Percentiles rank a stretch among this genome's conserved stretches.
Evolutionary conservation across 1,140 invertebrate species (phyloP).

Genomic region (Sitobion miscanthi): DNA sequence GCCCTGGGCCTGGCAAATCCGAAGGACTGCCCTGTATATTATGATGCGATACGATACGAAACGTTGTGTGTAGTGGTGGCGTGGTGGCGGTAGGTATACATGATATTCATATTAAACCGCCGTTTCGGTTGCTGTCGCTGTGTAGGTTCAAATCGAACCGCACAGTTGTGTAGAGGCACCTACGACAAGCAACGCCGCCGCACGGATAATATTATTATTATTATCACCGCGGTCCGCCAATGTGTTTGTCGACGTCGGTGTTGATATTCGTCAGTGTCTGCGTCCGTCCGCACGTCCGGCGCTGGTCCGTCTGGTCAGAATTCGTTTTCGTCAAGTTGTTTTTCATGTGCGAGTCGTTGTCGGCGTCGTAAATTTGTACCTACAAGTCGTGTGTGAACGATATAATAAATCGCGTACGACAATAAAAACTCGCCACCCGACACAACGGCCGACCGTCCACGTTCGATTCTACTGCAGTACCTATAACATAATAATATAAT

Average conservation of each 20-base stretch:
- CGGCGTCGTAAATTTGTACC: background rate
- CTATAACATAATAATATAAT: too few species aligned
- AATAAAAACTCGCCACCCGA: background rate
- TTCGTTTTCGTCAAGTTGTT: background rate
- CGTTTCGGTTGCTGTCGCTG: background rate
- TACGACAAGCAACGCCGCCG: background rate
- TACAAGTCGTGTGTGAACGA: background rate
- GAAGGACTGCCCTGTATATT: too few species aligned
- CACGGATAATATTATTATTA: background rate
- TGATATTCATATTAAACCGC: background rate
- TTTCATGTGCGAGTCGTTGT: background rate
- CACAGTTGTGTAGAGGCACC: too few species aligned
- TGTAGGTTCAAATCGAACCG: background rate
- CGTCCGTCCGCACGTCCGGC: background rate
- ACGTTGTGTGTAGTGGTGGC: background rate
- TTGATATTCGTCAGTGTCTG: slow-evolving; percentile 13
- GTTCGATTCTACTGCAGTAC: background rate
- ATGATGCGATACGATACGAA: background rate
- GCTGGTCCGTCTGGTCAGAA: background rate
- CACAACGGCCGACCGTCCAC: background rate
- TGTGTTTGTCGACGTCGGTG: background rate
- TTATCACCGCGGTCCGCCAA: background rate
- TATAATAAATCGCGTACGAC: background rate
- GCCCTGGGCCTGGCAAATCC: too few species aligned
- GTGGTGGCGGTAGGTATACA: too few species aligned